A percentile compares a stretch with the other conserved stretches of the same genome.
Evolutionary conservation across 2,113 vertebrate genomes (phyloP).

Genomic region (Odocoileus hemionus): DNA sequence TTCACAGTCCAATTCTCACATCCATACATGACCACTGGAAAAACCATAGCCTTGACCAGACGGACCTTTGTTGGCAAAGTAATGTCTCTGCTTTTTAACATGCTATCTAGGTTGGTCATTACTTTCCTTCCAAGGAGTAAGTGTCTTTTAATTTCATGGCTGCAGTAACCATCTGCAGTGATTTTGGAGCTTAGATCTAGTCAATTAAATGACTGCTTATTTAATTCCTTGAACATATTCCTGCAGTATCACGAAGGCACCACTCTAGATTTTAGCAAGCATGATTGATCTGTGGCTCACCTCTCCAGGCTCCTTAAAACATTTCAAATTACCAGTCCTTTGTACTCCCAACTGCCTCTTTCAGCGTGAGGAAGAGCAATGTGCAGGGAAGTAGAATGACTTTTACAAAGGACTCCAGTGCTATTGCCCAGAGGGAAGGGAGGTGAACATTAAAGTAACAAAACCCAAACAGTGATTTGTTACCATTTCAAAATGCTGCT

Average conservation of each 20-base stretch:
- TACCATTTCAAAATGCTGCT: slow-evolving; percentile 67
- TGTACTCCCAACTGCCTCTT: background rate
- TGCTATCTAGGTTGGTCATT: too few species aligned
- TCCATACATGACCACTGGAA: too few species aligned
- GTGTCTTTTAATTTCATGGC: too few species aligned
- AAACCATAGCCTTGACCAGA: too few species aligned
- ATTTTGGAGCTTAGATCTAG: background rate
- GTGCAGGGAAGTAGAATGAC: background rate
- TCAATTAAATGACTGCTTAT: slow-evolving; percentile 1
- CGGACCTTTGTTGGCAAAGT: too few species aligned
- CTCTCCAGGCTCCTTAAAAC: background rate
- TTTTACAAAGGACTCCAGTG: slow-evolving; percentile 15
- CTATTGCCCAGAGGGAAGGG: background rate
- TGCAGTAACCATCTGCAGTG: too few species aligned
- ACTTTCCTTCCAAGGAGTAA: too few species aligned
- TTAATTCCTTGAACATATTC: background rate
- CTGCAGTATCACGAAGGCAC: background rate
- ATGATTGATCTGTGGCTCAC: background rate
- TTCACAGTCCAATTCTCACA: too few species aligned
- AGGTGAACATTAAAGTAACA: slow-evolving; percentile 43
- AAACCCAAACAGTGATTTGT: slow-evolving; percentile 61
- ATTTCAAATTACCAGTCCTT: background rate
- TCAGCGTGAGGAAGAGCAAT: background rate
- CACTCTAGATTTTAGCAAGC: background rate
- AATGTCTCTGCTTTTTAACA: too few species aligned